Evolutionary conservation across 2,888 invertebrate species (phyloP), one percentile per base, ranked within the genome.

Genomic region (Sphaerophoria taeniata): DNA sequence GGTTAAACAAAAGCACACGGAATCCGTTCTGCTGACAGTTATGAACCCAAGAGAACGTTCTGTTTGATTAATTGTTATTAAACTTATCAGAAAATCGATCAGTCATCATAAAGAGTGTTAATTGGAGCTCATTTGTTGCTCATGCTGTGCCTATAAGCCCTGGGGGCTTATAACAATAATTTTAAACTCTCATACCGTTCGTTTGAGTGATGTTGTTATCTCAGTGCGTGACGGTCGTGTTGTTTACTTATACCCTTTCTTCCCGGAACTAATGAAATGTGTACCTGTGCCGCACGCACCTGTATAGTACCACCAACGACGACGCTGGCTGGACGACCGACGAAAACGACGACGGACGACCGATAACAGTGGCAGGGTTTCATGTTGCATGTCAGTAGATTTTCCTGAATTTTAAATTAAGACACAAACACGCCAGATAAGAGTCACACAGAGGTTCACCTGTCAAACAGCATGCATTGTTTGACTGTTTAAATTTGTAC

Each of bases 391-490:
- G 81, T 73, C 76, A 85, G 47, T 70, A 56, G 76, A 73, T 71
- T 77, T 76, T 56, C 67, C 47, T 69, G 77, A 80, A 80, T 75
- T 80, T 69, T 47, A 75, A 85, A 85, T 85, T 85, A 85, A 85
- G 81, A 81, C 73, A 71, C 71, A 75, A 71, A 67, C 75, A 75
- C 72, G 33, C 56, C 34, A 79, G 53, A 78, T 71, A 79, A 61
- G 47, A 47, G 69, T 36, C 75, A 69, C 70, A 70, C 53, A 51
- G 78, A 73, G 69, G 72, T 70, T 77, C 53, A 58, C 76, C 85
- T 81, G 85, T 85, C 85, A 85, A 81, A 85, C 72, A 36, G 76
- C 81, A 81, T 73, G 85, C 85, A 85, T 85, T 85, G 85, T 85
- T 81, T 69, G 69, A 73, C 85, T 77, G 73, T 85, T 81, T 72